These are phyloP conservation scores for Dicentrarchus labrax DNA, from an alignment of 2,113 vertebrate genomes.

Conservation along the genomic window DNA sequence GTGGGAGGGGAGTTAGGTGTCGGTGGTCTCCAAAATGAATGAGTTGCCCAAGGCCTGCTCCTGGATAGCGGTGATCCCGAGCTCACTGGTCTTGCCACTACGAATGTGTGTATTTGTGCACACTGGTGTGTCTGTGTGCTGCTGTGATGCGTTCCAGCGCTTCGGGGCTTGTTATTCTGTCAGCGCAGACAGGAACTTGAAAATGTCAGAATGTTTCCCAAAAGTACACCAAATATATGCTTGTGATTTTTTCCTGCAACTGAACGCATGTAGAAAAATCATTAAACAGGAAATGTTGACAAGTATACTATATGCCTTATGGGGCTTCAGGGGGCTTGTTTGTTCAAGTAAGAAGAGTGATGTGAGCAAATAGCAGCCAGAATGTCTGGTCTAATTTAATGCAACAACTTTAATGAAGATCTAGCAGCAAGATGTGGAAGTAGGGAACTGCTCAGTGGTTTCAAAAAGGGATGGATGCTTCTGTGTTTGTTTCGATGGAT, in stretches of 20 bases:
- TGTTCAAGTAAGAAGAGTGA: constrained; percentile 11
- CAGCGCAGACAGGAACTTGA: constrained; percentile 25
- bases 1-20: constrained; percentile 42
- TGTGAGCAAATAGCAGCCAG: constrained; percentile 14
- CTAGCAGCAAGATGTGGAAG: not conserved
- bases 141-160: constrained; percentile 22
- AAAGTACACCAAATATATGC: constrained; percentile 34
- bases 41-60: constrained; percentile 64
- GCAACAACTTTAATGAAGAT: constrained; percentile 24
- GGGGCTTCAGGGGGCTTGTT: constrained; percentile 20
- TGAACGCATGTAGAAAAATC: constrained; percentile 24
- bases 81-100: constrained; percentile 4
- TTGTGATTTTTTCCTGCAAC: constrained; percentile 2
- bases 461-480: not conserved
- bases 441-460: not conserved
- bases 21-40: constrained; percentile 62
- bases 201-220: constrained; percentile 51
- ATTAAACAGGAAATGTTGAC: constrained; percentile 41
- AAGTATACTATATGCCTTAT: constrained; percentile 20
- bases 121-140: constrained; percentile 2
- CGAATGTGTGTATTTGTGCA: constrained; percentile 17
- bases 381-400: constrained; percentile 23
- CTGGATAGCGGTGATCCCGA: constrained; percentile 55
- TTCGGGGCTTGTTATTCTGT: constrained; percentile 60
- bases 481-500: not conserved